Evolutionary conservation across 2,113 vertebrate genomes (phyloP).

Genomic region (Trochalopteron elliotii): DNA sequence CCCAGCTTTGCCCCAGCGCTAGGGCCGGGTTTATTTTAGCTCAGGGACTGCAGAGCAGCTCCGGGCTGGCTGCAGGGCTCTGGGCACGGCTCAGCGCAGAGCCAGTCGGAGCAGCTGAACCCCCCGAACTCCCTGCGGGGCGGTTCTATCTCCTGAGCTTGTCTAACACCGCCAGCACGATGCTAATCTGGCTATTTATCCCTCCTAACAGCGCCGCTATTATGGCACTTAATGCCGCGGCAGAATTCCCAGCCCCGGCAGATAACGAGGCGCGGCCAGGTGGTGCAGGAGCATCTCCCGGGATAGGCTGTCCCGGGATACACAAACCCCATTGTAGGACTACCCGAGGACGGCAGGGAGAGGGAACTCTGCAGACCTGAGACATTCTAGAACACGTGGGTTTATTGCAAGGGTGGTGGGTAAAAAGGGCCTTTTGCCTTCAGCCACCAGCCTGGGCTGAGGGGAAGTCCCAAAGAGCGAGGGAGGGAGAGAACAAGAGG

Average conservation of each 20-base stretch:
- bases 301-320: background rate
- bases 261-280: conserved; percentile 38
- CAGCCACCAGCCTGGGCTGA: no score
- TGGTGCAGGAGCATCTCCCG: background rate
- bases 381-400: no score
- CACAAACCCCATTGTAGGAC: background rate
- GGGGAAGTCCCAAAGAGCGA: no score
- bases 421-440: no score
- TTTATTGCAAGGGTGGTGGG: no score
- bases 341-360: no score
- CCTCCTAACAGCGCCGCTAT: conserved; percentile 36
- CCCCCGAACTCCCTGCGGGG: background rate
- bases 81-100: background rate
- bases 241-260: conserved; percentile 35
- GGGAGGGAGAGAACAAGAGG: no score
- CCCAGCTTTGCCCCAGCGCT: no score
- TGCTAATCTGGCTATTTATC: conserved; percentile 50
- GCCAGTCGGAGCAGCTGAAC: background rate
- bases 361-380: no score
- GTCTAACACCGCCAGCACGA: conserved; percentile 17
- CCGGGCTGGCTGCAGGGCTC: background rate
- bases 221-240: conserved; percentile 34
- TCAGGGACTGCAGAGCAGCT: no score
- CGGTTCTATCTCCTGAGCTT: conserved; percentile 28
- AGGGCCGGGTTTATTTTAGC: no score